phyloP scores from a whole-genome alignment of 2,797 vertebrate species.

The Chloroceryle amazona region DNA sequence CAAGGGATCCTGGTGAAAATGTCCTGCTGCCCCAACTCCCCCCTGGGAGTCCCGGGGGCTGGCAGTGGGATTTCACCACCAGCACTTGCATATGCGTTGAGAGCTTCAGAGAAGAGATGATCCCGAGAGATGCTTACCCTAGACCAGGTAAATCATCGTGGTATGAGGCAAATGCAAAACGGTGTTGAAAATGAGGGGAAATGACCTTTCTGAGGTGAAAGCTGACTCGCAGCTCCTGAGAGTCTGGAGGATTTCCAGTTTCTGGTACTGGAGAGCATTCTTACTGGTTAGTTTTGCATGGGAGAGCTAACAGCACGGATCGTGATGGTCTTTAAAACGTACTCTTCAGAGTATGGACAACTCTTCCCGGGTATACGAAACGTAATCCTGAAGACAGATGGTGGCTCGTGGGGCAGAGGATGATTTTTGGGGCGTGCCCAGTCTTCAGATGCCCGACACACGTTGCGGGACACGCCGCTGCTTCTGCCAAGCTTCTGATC shows the following conservation, averaged over 20 bases:
- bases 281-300: background rate
- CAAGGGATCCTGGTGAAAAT: slow-evolving; percentile 34
- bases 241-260: background rate
- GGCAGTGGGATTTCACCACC: slow-evolving; percentile 26
- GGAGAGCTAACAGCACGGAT: background rate
- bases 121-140: slow-evolving; percentile 18
- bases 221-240: background rate
- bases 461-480: rapidly evolving
- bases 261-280: background rate
- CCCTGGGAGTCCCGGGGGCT: background rate
- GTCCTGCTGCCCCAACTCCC: background rate
- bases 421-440: background rate
- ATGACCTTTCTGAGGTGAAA: background rate
- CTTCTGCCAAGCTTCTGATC: background rate
- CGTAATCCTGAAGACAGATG: background rate
- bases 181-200: background rate
- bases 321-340: background rate
- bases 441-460: background rate
- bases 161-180: background rate
- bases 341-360: background rate
- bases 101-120: slow-evolving; percentile 55
- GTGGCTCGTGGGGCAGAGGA: background rate
- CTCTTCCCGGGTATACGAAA: background rate
- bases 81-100: slow-evolving; percentile 19
- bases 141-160: slow-evolving; percentile 23